Base-by-base conservation (phyloP, 2,797 vertebrate species). In the Darevskia mixta region DNA sequence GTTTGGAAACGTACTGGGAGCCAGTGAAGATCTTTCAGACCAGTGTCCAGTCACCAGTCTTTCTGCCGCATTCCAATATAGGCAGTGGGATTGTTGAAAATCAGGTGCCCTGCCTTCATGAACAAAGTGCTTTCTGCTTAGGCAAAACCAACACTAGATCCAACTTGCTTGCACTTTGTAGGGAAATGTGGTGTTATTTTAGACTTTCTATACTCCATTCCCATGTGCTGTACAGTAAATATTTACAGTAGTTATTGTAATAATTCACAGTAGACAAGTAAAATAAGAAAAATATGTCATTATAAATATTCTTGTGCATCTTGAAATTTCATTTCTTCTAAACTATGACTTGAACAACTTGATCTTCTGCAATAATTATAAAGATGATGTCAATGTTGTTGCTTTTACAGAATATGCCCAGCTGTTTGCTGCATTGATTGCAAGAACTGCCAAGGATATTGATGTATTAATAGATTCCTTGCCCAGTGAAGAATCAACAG, bases 401-500 rank as follows among this genome's bases (percentile, higher is more conserved):
- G 43, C 18, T 90, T 87, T 90, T 73, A 88, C 71, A 99, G 99
- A 99, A 92, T 99, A 99, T 20, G 99, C 99, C 20, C 99, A 99
- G 94, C 97, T 99, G n/a, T 99, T 99, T 89, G 99, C 99, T 2
- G 98, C 99, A 3, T 94, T 99, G 79, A 99, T 99, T 15, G 99
- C 99, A 87, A 96, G 99, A 92, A 99, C 99, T 86, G 99, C 99
- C 0, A 99, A 99, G 96, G 99, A 99, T 92, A 98, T 99, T 69
- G 99, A 99, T 72, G 98, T 99, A 77, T 95, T 99, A 18, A 99
- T 99, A 29, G 99, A 99, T 95, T 99, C 99, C 8, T 95, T 99
- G 93, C 99, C 99, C 72, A 99, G 99, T 76, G 99, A 99, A 93
- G 99, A 99, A 95, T 99, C 99, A 0, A 99, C 99, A 3, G 98